Percentiles rank a stretch among this genome's conserved stretches.
phyloP scores from a whole-genome alignment of 2,888 invertebrate genomes.

The Hylaea fasciaria region DNA sequence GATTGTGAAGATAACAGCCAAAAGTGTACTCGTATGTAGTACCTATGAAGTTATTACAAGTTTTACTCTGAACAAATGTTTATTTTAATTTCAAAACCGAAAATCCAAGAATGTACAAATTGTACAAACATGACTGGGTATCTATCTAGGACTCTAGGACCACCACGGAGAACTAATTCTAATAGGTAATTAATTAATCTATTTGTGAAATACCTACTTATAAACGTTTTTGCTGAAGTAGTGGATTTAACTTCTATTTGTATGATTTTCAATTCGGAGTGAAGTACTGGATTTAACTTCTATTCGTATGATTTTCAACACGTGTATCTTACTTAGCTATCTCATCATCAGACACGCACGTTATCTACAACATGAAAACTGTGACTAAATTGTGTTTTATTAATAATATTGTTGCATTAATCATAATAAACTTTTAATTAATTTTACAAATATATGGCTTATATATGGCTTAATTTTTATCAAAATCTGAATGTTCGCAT shows the following conservation, averaged over 20 bases:
- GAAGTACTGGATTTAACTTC: neutral
- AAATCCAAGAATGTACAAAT: neutral
- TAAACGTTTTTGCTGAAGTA: neutral
- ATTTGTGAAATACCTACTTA: too few species aligned
- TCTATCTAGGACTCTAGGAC: neutral
- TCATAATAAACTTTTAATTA: too few species aligned
- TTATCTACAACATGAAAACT: neutral
- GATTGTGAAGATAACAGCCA: conserved; percentile 25
- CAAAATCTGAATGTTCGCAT: conserved; percentile 3
- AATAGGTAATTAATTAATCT: too few species aligned
- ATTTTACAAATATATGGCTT: too few species aligned
- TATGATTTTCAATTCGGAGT: neutral
- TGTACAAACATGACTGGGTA: too few species aligned
- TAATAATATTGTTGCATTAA: too few species aligned
- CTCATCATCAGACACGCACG: neutral
- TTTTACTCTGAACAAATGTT: conserved; percentile 5
- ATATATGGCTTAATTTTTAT: conserved; percentile 4
- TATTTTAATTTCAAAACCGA: conserved; percentile 16
- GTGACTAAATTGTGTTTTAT: conserved; percentile 2
- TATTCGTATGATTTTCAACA: neutral
- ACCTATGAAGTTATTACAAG: conserved; percentile 15
- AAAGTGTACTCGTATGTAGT: conserved; percentile 11
- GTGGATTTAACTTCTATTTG: neutral
- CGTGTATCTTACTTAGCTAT: neutral
- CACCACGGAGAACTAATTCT: too few species aligned